Evolutionary conservation across 2,113 vertebrate species (phyloP), one percentile per base, ranked within the genome.

Genomic region (Thunnus thynnus): DNA sequence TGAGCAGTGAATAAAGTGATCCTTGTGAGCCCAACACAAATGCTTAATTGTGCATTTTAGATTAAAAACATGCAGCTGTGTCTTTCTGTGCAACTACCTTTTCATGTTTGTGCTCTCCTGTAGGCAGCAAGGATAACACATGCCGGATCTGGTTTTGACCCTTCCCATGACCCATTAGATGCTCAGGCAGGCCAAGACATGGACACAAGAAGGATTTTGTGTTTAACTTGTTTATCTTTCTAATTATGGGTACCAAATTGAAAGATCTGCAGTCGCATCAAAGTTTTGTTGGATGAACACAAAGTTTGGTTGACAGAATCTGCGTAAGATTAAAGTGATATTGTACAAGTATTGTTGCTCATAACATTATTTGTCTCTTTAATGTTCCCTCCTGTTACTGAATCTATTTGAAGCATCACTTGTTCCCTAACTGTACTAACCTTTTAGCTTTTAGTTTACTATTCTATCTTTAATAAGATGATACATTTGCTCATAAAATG

Each of bases 101-200:
- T 90, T 80, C n/a, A 5, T 78, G 32, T 80, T 80, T 85, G 73
- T 92, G 48, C 57, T 77, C 66, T 62, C 67, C 91, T 48, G 64
- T 91, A 99, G 98, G 97, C 22, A 98, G 98, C 95, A 99, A 98
- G 91, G 97, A 99, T 78, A 99, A 99, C 87, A 98, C 97, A 67
- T 99, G 98, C 67, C 94, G 96, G 87, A 96, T 99, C 93, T 99
- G 98, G 98, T 94, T 87, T 64, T 99, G 94, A 97, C n/a, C 56
- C 13, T 17, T 75, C 22, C 5, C 17, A 9, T 16, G 22, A 84
- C 60, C 80, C 22, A 16, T 13, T n/a, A n/a, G 32, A 64, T 8
- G 41, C 46, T 50, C 51, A 50, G 27, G 8, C 5, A 1, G 67
- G 8, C 41, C 46, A 48, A 10, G 14, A 11, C 61, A 56, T 27